Evolutionary conservation across 2,797 vertebrate genomes (phyloP).

Genomic region (Cheracebus regulus): DNA sequence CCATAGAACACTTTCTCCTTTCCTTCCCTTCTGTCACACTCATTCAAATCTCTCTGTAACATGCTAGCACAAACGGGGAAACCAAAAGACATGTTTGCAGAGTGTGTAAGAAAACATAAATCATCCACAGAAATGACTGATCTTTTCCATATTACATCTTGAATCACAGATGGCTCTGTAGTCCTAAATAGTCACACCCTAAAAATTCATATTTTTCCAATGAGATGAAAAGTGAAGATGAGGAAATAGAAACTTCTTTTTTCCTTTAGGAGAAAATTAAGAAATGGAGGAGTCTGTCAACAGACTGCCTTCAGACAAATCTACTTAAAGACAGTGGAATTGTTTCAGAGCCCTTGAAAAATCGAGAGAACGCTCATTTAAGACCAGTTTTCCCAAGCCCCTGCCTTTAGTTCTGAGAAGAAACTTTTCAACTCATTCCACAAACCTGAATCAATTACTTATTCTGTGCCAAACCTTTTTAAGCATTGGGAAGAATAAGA

Average conservation of each 20-base stretch:
- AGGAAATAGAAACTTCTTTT: neutral
- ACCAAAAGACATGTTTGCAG: neutral
- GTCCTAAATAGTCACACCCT: neutral
- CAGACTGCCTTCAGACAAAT: neutral
- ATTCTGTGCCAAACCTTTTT: neutral
- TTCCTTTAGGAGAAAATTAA: conserved; percentile 37
- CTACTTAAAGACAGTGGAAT: neutral
- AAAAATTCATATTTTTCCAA: conserved; percentile 43
- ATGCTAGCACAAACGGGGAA: neutral
- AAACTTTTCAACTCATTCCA: neutral
- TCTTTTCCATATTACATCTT: conserved; percentile 2
- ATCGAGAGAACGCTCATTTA: neutral
- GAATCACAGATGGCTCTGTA: neutral
- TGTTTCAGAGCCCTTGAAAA: neutral
- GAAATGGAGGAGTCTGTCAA: neutral
- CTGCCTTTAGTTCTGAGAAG: neutral
- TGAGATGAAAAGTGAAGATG: neutral
- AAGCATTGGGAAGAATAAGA: neutral
- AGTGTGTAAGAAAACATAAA: neutral
- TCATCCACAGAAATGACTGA: neutral
- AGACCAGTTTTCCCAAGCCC: neutral
- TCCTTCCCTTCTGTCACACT: neutral
- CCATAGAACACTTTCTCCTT: neutral
- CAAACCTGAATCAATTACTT: neutral
- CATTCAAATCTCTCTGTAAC: neutral